Evolutionary conservation across 2,888 invertebrate genomes (phyloP), one percentile per base, ranked within the genome.

Genomic region (Aporophyla lueneburgensis): DNA sequence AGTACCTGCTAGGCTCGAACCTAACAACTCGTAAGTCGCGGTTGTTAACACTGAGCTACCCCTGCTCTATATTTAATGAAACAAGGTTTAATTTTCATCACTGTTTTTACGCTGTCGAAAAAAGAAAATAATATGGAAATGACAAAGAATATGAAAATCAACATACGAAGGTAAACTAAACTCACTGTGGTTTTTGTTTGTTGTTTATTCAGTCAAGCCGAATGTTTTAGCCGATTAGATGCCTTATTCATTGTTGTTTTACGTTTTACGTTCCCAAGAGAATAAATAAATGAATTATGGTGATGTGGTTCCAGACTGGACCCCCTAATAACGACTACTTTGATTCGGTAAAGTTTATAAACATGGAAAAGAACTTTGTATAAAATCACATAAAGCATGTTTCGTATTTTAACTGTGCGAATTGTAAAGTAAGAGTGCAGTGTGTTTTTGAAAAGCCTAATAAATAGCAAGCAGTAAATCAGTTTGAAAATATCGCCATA

Each of bases 191-290:
- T 63, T 76, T 74, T 66, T 76, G 63, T 76, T 74, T 58, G 62
- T 83, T 80, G 66, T 74, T 83, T 80, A 74, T 59, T 58, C 53
- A 59, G 78, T 24, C 61, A 24, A 56, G 46, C 73, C 2, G 61
- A 70, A 70, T 79, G 24, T 74, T 74, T 65, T 78, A 66, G 71
- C 49, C 49, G 71, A 82, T 71, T 74, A 71, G n/a, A 78, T 72
- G 58, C 70, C 21, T 78, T 78, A 82, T 82, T 74, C 81, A 82
- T 82, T 70, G 46, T n/a, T 65, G 51, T 61, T 78, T 72, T 68
- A 56, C 61, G 51, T 61, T 78, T 72, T 71, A 56, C 76, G 72
- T 53, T 49, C 16, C 33, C 12, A 49, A 43, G 14, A 43, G 61
- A 71, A 66, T 69, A 56, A 67, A 66, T 69, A 46, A 66, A 69